Base-by-base conservation (phyloP, 2,113 vertebrate species). In the Lathamus discolor region DNA sequence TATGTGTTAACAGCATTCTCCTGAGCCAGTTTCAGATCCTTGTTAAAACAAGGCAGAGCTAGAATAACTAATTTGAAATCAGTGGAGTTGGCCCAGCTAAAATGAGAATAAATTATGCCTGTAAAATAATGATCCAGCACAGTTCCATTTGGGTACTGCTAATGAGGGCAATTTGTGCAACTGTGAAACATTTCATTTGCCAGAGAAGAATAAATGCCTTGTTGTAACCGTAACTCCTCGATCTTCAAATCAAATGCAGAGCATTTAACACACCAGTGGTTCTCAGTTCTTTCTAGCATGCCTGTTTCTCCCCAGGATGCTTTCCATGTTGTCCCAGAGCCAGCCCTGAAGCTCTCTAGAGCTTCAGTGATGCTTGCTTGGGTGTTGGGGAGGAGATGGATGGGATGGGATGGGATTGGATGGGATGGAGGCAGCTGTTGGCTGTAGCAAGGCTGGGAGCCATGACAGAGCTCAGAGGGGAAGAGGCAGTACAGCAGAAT, bases 61-160 rank as follows among this genome's bases (percentile, higher is more conserved):
- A 49, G 37, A 80, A 64, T 35, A 89, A 76, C 48, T 72, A 46
- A 57, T 79, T 37, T 64, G 48, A 83, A 73, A 76, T 79, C 49
- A 46, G 37, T 76, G 49, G 59, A 52, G 59, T 69, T 95, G 79
- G 46, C 75, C 31, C n/a, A 83, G 24, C n/a, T 88, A 80, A 90
- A 93, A 66, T 52, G 23, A 85, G 57, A 85, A 52, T 23, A 85
- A 87, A 79, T 73, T 76, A 76, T 57, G 37, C 23, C 44, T 80
- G 20, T 77, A 73, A 89, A 84, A 76, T 87, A 89, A 87, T 76
- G 73, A 54, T 86, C 79, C 31, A 69, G 16, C 33, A 11, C 27
- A 37, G 54, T 87, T 92, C 44, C 57, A 49, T 87, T 94, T 96
- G 87, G 19, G 23, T 95, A 49, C 44, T 85, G 67, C 78, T 90